Percentiles rank a stretch among this genome's conserved stretches.
Evolutionary conservation across 64 coral and sea anemone genomes (phyloP).

Genomic region (Anthopleura sola): DNA sequence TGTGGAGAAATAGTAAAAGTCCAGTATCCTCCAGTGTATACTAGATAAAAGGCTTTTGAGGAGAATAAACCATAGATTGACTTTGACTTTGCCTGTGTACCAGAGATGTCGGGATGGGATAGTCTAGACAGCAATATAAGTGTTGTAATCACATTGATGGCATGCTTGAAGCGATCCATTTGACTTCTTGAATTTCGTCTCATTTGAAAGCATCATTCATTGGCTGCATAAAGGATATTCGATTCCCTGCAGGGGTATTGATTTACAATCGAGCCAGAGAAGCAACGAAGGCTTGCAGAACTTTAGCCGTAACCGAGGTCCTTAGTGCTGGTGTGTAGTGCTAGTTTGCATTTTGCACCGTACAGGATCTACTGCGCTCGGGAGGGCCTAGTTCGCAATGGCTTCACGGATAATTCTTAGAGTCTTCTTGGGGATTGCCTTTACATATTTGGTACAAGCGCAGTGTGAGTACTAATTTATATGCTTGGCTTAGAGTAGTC

Average conservation of each 20-base stretch:
- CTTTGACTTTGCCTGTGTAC: not conserved
- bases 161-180: not conserved
- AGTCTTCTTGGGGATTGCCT: conserved; percentile 1
- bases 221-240: conserved; percentile 21
- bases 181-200: conserved; percentile 17
- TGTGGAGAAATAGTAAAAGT: not conserved
- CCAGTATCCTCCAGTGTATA: too few species aligned
- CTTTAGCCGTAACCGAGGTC: conserved; percentile 18
- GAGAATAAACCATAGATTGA: not conserved
- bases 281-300: conserved; percentile 25
- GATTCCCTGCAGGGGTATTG: conserved; percentile 10
- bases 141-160: not conserved
- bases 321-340: conserved; percentile 34
- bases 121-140: conserved; percentile 16
- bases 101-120: not conserved
- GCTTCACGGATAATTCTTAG: not conserved
- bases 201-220: conserved; percentile 41
- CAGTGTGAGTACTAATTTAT: not conserved
- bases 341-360: conserved; percentile 33
- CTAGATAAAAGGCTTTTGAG: not conserved
- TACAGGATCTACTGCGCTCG: conserved; percentile 26
- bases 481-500: not conserved
- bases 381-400: conserved; percentile 17
- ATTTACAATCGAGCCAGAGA: conserved; percentile 18
- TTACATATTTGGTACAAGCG: not conserved